phyloP scores from a whole-genome alignment of 2,797 vertebrate genomes.

The Erethizon dorsatum region DNA sequence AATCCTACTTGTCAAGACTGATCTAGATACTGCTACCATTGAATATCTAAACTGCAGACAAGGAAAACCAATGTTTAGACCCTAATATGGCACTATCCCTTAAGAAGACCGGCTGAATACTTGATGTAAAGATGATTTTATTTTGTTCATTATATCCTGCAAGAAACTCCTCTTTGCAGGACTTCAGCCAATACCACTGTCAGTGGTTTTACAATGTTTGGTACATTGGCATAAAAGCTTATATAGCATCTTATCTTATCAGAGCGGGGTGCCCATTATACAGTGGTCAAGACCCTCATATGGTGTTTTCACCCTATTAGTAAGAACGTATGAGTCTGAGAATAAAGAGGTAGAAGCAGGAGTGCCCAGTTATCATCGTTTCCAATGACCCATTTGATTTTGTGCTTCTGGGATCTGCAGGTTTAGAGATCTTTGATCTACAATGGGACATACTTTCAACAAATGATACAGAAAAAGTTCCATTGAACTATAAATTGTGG shows the following conservation, averaged over 20 bases:
- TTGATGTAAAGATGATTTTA: neutral
- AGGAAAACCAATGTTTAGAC: neutral
- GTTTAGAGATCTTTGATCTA: neutral
- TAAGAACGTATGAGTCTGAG: neutral
- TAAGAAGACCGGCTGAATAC: neutral
- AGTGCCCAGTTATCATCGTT: neutral
- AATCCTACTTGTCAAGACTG: neutral
- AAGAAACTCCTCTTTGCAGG: neutral
- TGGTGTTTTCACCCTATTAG: neutral
- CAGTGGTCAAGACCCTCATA: neutral
- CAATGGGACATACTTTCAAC: neutral
- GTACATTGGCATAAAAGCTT: neutral
- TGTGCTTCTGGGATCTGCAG: neutral
- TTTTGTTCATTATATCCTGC: neutral
- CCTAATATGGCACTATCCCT: neutral
- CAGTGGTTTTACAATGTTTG: neutral
- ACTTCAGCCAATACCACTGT: neutral
- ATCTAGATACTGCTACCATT: neutral
- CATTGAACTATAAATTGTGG: neutral
- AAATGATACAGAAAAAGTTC: neutral
- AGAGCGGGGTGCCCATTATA: neutral
- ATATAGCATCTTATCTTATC: neutral
- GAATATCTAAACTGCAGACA: neutral
- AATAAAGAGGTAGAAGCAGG: neutral
- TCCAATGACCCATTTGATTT: neutral